Percentiles rank a stretch among this genome's conserved stretches.
These are phyloP conservation scores for Megaceryle torquata DNA, from an alignment of 2,113 vertebrate species.

Conservation along the genomic window DNA sequence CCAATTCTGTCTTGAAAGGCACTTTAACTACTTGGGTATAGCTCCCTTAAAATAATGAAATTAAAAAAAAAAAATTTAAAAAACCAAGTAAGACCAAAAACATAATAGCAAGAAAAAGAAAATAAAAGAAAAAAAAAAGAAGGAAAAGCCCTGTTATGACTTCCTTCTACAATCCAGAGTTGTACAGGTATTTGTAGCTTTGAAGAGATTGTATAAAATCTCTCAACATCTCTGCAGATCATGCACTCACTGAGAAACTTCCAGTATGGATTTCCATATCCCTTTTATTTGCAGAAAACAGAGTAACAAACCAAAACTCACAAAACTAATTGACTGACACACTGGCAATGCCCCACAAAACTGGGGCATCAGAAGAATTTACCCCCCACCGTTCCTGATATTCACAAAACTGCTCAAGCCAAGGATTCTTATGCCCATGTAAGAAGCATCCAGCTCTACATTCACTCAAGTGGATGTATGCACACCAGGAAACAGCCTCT, in stretches of 20 bases:
- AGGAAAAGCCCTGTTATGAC: background rate
- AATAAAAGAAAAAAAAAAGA: background rate
- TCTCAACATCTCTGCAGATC: background rate
- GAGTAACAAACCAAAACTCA: background rate
- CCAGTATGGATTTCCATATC: no score
- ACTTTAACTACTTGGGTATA: background rate
- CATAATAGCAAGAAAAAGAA: no score
- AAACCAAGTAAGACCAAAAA: no score
- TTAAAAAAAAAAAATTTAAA: no score
- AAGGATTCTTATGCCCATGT: background rate
- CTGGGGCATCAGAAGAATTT: background rate
- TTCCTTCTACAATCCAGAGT: background rate
- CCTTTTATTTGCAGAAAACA: no score
- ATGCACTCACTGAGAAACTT: background rate
- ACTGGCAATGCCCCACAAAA: background rate
- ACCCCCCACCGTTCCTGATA: background rate
- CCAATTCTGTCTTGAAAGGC: background rate
- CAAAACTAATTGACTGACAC: background rate
- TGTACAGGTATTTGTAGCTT: background rate
- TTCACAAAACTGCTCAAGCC: background rate
- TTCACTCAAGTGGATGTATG: no score
- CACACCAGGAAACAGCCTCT: no score
- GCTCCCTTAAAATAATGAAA: background rate
- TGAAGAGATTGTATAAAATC: background rate
- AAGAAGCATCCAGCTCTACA: background rate